Percentiles rank a stretch among this genome's conserved stretches.
These are phyloP conservation scores for Lucifuga dentata DNA, from an alignment of 2,113 vertebrate species.

Conservation along the genomic window DNA sequence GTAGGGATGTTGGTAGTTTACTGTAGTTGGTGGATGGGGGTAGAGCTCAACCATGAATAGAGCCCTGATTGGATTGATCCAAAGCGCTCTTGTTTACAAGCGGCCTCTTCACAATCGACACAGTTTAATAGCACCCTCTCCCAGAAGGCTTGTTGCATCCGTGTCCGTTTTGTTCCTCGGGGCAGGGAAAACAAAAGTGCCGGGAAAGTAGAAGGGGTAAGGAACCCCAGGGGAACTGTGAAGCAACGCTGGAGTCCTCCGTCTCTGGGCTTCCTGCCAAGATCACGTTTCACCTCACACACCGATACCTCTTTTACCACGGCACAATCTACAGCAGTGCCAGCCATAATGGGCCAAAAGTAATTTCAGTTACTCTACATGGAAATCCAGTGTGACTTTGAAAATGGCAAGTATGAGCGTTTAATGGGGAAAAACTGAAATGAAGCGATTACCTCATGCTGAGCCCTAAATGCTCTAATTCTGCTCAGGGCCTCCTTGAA, in stretches of 20 bases:
- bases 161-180: conserved; percentile 76
- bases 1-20: conserved; percentile 42
- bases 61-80: conserved; percentile 83
- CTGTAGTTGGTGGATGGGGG: conserved; percentile 47
- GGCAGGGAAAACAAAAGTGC: conserved; percentile 81
- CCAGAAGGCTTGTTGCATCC: conserved; percentile 82
- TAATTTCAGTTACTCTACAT: conserved; percentile 46
- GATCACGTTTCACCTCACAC: conserved; percentile 79
- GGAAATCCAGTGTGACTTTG: conserved; percentile 32
- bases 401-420: conserved; percentile 16
- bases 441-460: conserved; percentile 24
- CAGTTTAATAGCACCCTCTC: conserved; percentile 79
- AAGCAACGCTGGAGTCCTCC: conserved; percentile 70
- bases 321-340: conserved; percentile 42
- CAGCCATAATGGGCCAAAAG: conserved; percentile 43
- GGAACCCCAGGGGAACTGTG: conserved; percentile 79
- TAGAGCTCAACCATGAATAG: conserved; percentile 57
- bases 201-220: conserved; percentile 62
- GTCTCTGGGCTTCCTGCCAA: conserved; percentile 73
- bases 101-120: conserved; percentile 70
- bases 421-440: conserved; percentile 34
- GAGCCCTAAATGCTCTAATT: conserved; percentile 49
- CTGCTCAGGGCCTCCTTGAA: conserved; percentile 52
- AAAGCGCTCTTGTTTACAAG: conserved; percentile 78
- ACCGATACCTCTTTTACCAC: conserved; percentile 68